phyloP scores from a whole-genome alignment of 2,797 vertebrate species.

The Clarias fuscus region DNA sequence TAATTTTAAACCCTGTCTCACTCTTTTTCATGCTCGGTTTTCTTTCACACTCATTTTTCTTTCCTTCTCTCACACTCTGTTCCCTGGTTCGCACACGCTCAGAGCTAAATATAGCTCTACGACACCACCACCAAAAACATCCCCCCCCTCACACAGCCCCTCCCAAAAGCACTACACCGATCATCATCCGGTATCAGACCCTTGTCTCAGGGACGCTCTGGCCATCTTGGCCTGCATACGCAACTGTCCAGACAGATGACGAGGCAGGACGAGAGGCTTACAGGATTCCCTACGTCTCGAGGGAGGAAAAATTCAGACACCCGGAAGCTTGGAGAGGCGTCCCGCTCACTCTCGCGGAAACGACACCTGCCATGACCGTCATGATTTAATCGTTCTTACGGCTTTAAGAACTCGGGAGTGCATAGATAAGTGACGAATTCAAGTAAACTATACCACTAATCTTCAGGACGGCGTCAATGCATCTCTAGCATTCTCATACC shows the following conservation, averaged over 20 bases:
- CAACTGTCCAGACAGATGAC: constrained; percentile 61
- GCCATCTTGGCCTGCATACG: constrained; percentile 61
- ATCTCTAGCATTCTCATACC: not conserved
- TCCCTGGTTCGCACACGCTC: constrained; percentile 51
- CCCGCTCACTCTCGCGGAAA: constrained; percentile 52
- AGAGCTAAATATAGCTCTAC: constrained; percentile 71
- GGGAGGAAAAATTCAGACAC: constrained; percentile 48
- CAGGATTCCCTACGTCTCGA: constrained; percentile 64
- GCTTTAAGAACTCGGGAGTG: not conserved
- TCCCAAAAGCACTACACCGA: constrained; percentile 45
- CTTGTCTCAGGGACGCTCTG: constrained; percentile 34
- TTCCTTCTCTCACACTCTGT: constrained; percentile 28
- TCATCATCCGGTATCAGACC: constrained; percentile 46
- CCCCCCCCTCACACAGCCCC: not conserved
- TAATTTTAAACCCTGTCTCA: too few species aligned
- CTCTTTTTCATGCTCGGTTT: not conserved
- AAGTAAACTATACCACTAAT: too few species aligned
- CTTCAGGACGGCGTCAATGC: not conserved
- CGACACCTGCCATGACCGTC: constrained; percentile 38
- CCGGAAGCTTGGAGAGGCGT: constrained; percentile 52
- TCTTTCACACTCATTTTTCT: constrained; percentile 41
- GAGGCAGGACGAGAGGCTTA: constrained; percentile 62
- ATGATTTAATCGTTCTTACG: constrained; percentile 39
- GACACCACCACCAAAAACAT: constrained; percentile 20
- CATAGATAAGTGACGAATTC: not conserved